Evolutionary conservation across 2,888 invertebrate genomes (phyloP).

Genomic region (Yponomeuta sedellus): DNA sequence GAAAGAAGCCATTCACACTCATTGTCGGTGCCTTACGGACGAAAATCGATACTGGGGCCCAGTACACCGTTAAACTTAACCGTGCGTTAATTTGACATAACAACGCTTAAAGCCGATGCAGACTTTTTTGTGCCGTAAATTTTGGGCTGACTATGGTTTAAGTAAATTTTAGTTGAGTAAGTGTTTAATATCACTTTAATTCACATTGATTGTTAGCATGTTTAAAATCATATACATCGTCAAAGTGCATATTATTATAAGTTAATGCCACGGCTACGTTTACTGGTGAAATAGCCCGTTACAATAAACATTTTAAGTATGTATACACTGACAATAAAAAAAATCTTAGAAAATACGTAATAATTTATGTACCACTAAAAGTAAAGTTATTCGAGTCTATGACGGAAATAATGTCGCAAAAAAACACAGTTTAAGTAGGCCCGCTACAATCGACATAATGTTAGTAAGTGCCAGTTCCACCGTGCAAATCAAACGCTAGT

Average conservation of each 20-base stretch:
- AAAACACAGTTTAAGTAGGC: too few relatives aligned
- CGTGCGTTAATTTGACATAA: not conserved
- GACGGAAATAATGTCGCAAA: not conserved
- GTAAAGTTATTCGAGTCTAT: constrained; percentile 7
- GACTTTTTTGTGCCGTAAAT: too few relatives aligned
- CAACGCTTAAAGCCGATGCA: too few relatives aligned
- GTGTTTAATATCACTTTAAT: too few relatives aligned
- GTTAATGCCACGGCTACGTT: not conserved
- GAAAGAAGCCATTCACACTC: constrained; percentile 45
- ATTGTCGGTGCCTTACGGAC: constrained; percentile 29
- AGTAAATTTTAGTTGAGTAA: too few relatives aligned
- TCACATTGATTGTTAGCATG: too few relatives aligned
- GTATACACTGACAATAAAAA: constrained; percentile 2
- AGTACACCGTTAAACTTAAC: not conserved
- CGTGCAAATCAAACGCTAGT: too few relatives aligned
- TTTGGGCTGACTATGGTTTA: too few relatives aligned
- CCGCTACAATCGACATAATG: too few relatives aligned
- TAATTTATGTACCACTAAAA: constrained; percentile 7
- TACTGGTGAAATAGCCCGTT: not conserved
- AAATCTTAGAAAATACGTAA: not conserved
- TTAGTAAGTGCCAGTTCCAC: too few relatives aligned
- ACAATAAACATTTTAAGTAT: not conserved
- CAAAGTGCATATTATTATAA: not conserved
- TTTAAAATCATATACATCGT: too few relatives aligned
- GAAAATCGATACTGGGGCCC: not conserved